Base-by-base conservation (phyloP, 2,888 invertebrate species). In the Carcina quercana region DNA sequence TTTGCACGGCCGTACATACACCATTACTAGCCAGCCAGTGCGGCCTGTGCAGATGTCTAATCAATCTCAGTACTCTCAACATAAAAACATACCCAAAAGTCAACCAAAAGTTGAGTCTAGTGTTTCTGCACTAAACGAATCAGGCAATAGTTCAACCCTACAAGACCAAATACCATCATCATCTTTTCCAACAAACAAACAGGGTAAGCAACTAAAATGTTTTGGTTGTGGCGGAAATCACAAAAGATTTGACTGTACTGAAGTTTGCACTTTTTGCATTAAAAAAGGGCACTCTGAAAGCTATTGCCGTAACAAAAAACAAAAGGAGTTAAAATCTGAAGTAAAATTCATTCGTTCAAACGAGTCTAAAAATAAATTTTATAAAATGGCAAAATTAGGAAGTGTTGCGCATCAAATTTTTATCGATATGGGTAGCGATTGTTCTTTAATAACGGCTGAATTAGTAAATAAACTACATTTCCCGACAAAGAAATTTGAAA, bases 1-100 rank as follows among this genome's bases (percentile, higher is more conserved):
- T 28, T 31, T 41, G 13, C 40, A 40, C n/a, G 30, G 38, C 15
- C 28, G 33, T 1, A 15, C 11, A 3, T 34, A 30, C 21, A 36
- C 34, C 5, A 21, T 21, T 5, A n/a, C 21, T 21, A 6, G 21
- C 5, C 21, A 21, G 5, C 8, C 21, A n/a, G 3, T 21, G 3
- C 5, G 3, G 2, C 14, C 20, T 26, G 5, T 12, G 2, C 13
- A 33, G 8, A 13, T n/a, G 5, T 28, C 10, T 6, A 5, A 6
- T 5, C 15, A 14, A 5, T 1, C 1, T 3, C 11, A 25, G 13
- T 13, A 5, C 25, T 17, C 17, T 17, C 7, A 5, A 17, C 5
- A 5, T 17, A 7, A 5, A 7, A 7, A 17, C 17, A 17, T 7
- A 17, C 7, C 17, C 17, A 7, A 17, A 5, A 17, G 7, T 7